A percentile compares a stretch with the other conserved stretches of the same genome.
Evolutionary conservation across 2,113 vertebrate species (phyloP).

Genomic region (Setophaga kirtlandii): DNA sequence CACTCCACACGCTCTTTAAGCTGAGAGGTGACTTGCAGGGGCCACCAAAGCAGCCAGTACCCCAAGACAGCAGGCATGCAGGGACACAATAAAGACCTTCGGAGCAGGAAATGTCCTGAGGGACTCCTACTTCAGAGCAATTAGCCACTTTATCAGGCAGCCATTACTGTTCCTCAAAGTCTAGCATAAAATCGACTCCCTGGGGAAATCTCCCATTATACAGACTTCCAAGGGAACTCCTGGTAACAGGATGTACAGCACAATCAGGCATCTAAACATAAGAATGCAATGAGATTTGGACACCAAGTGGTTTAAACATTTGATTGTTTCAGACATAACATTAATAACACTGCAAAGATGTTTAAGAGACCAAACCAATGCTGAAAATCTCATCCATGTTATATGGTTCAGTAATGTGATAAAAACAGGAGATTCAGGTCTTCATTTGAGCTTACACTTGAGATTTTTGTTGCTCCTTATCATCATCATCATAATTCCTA

Average conservation of each 20-base stretch:
- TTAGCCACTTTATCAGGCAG: background rate
- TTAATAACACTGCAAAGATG: background rate
- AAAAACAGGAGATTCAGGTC: background rate
- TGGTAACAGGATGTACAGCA: background rate
- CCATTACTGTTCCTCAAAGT: background rate
- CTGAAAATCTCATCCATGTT: background rate
- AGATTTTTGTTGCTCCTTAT: background rate
- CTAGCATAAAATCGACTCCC: background rate
- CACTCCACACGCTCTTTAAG: background rate
- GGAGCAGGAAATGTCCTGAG: background rate
- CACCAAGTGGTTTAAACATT: background rate
- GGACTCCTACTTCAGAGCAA: background rate
- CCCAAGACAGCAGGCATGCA: background rate
- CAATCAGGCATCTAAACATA: background rate
- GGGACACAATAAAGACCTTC: background rate
- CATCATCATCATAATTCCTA: background rate
- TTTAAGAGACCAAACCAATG: background rate
- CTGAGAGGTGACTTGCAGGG: background rate
- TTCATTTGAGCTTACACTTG: background rate
- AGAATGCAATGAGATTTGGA: background rate
- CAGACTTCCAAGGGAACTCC: background rate
- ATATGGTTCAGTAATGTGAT: background rate
- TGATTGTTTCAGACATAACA: background rate
- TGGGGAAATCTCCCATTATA: background rate
- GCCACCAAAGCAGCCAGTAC: background rate